Base-by-base conservation (phyloP, 2,113 vertebrate species). In the Pachycephala philippinensis region DNA sequence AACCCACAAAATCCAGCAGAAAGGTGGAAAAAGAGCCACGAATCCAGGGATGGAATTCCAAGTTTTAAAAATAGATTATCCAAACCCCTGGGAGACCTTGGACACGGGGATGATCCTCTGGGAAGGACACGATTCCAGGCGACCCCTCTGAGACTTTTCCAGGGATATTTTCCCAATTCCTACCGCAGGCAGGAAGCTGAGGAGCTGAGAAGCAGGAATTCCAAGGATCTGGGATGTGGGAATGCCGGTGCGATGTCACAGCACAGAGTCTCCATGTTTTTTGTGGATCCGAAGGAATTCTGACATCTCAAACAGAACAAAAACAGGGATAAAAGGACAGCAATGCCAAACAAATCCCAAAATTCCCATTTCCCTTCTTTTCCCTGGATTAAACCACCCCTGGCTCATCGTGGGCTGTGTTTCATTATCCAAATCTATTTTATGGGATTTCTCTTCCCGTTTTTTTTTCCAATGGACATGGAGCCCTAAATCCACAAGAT, bases 261-360 rank as follows among this genome's bases (percentile, higher is more conserved):
- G 40, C 12, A 26, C 1, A 10, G 16, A 47, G 44, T 8, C 21
- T 56, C 40, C 22, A 3, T 6, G 15, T 3, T 37, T 56, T 56
- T 45, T 20, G 19, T 13, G 77, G 40, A 66, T 10, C 2, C 0
- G 5, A 26, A 66, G 17, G 52, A 47, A 68, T 47, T 56, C 27
- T 1, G 2, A 39, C 16, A 8, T 13, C 33, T 1, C 3, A 26
- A 37, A 39, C 3, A 2, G 22, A 13, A 24, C 26, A 65, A 54
- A 63, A 19, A 24, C 15, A 1, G 0, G 26, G 39, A 8, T 33
- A 10, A 39, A 47, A 47, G 17, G 2, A 11, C 2, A 0, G 52
- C 52, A 27, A 33, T 47, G 10, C 7, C 28, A 12, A 61, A 39
- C 26, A 16, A 39, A 68, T 33, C n/a, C 52, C n/a, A 5, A 31